These are phyloP conservation scores for Trichonephila clavata DNA, from an alignment of 1,140 invertebrate species.

Conservation along the genomic window DNA sequence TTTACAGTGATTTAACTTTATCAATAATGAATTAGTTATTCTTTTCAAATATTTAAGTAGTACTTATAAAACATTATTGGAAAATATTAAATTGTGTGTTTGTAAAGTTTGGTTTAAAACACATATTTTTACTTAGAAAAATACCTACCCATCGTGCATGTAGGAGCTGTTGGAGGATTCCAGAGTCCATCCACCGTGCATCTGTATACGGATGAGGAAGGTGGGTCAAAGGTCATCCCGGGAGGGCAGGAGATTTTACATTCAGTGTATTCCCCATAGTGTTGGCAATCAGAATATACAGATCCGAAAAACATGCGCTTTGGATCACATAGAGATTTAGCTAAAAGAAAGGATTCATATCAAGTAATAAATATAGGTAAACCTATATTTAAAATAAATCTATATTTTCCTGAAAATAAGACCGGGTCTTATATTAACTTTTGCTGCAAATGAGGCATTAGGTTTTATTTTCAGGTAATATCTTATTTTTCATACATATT, in stretches of 20 bases:
- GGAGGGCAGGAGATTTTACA: constrained; percentile 66
- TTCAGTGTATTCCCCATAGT: constrained; percentile 64
- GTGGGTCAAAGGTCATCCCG: constrained; percentile 63
- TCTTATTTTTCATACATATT: no score
- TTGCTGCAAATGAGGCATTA: no score
- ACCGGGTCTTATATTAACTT: no score
- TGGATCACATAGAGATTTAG: constrained; percentile 67
- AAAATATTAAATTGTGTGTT: no score
- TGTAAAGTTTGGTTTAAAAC: no score
- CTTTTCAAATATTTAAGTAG: no score
- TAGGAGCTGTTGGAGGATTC: constrained; percentile 86
- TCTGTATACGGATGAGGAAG: constrained; percentile 35
- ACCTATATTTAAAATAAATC: no score
- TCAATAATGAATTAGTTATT: no score
- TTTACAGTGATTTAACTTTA: no score
- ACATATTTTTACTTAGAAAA: not conserved
- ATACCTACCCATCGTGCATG: constrained; percentile 86
- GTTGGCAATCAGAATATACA: constrained; percentile 46
- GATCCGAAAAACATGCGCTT: constrained; percentile 50
- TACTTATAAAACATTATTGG: no score
- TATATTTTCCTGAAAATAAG: no score
- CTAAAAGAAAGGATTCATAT: constrained; percentile 50
- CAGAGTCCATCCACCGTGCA: constrained; percentile 81
- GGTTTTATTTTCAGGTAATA: no score
- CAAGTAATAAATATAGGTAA: not conserved